Conservation (phyloP, 2,113 vertebrate genomes). For the Mus spicilegus region DNA sequence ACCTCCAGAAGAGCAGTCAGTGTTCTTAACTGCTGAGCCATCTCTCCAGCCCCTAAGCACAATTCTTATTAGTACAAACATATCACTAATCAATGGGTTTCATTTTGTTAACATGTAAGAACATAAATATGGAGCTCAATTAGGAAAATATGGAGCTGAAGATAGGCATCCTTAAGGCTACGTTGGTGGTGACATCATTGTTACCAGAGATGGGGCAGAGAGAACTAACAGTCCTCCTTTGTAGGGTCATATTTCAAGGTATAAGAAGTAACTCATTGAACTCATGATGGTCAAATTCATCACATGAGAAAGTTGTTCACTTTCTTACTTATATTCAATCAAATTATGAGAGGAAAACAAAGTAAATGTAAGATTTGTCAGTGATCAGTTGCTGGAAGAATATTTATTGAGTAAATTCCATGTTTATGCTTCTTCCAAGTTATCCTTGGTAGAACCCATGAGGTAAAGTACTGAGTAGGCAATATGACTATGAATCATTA, state of each 20-base stretch:
- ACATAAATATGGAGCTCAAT: neutral
- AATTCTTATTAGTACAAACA: conserved; percentile 7
- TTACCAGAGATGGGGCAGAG: neutral
- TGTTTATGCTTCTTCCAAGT: neutral
- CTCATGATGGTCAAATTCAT: neutral
- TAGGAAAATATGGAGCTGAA: neutral
- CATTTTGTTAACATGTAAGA: neutral
- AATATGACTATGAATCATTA: neutral
- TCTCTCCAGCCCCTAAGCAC: neutral
- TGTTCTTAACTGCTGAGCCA: too few species aligned
- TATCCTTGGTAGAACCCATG: neutral
- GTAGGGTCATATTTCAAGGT: neutral
- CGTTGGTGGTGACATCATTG: neutral
- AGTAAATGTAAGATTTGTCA: neutral
- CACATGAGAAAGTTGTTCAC: neutral
- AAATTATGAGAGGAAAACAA: neutral
- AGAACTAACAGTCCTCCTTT: neutral
- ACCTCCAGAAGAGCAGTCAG: too few species aligned
- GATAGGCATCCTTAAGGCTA: neutral
- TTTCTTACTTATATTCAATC: neutral
- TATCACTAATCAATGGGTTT: neutral
- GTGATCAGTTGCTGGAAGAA: neutral
- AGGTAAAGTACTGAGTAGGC: neutral
- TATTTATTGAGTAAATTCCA: neutral
- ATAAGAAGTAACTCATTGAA: neutral